A percentile compares a stretch with the other conserved stretches of the same genome.
These are phyloP conservation scores for Hydrotaea diabolus DNA, from an alignment of 2,888 invertebrate genomes.

Conservation along the genomic window DNA sequence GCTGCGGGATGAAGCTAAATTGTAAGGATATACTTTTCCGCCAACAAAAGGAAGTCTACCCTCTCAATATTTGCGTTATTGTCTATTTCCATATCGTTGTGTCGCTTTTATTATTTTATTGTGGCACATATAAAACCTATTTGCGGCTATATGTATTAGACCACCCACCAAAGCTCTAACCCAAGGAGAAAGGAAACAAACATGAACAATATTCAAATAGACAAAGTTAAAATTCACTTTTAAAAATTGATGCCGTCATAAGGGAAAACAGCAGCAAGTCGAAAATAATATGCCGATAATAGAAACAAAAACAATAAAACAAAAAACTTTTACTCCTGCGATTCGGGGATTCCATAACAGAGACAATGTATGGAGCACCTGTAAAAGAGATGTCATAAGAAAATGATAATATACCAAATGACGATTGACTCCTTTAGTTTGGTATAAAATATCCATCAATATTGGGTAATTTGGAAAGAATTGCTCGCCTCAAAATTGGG, in stretches of 20 bases:
- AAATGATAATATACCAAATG: background rate
- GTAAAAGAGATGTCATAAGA: too few species aligned
- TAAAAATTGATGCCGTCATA: too few species aligned
- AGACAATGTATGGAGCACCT: background rate
- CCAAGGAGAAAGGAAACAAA: background rate
- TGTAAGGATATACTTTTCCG: background rate
- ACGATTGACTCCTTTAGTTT: background rate
- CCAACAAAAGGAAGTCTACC: background rate
- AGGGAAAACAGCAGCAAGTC: too few species aligned
- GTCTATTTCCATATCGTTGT: background rate
- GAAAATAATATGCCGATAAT: constrained; percentile 10
- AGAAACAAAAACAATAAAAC: background rate
- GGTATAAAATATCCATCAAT: too few species aligned
- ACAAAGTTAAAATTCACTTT: constrained; percentile 1
- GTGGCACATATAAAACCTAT: constrained; percentile 18
- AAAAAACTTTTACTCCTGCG: background rate
- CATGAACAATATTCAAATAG: constrained; percentile 2
- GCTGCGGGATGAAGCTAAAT: background rate
- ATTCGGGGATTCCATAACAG: background rate
- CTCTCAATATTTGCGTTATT: constrained; percentile 11
- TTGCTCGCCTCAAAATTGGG: too few species aligned
- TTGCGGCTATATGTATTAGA: constrained; percentile 14
- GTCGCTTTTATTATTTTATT: constrained; percentile 12
- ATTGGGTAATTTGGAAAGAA: too few species aligned
- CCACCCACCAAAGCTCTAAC: background rate